Base-by-base conservation (phyloP, 2,113 vertebrate genomes). In the Thermophis baileyi region DNA sequence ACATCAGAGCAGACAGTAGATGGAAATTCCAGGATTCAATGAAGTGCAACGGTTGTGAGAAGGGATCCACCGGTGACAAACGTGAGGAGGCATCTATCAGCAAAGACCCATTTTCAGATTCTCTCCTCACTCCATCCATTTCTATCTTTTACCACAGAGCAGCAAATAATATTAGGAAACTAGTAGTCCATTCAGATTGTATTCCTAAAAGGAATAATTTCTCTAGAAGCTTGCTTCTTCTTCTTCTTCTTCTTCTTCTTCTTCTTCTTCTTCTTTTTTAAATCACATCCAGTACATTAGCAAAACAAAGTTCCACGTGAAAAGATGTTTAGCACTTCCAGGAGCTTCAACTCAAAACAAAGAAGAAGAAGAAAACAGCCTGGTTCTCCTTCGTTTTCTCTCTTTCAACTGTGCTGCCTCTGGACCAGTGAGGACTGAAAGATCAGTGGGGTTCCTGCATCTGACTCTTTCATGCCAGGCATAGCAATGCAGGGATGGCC, bases 11-110 rank as follows among this genome's bases (percentile, higher is more conserved):
- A 44, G 98, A 98, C 96, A 99, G 95, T 11, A 99, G 93, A 27
- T 98, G 98, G 96, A 98, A 99, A 96, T 98, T 98, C 98, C 99
- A 99, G 16, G 97, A 98, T 91, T 98, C 98, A 87, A 99, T 95
- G 95, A 96, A 96, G 91, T 89, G 95, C 93, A 98, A 63, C 44
- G 98, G 98, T 92, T 27, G 96, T 6, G 0, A 93, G 93, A 99
- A 99, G 0, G 98, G 98, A 92, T 98, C 98, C 90, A 97, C 94
- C 0, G 69, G 69, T 8, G 91, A 53, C 89, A 94, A 12, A 89
- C 92, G 91, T 47, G 97, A 96, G 20, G 92, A 91, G 1, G 90
- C 86, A 14, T 35, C 94, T 60, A 88, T 92, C 95, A 3, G 94
- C 91, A 81, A 95, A 0, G 96, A 97, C 96, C 25, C 98, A 47